Percentiles rank a stretch among this genome's conserved stretches.
Evolutionary conservation across 2,888 invertebrate genomes (phyloP).

Genomic region (Timandra comae): DNA sequence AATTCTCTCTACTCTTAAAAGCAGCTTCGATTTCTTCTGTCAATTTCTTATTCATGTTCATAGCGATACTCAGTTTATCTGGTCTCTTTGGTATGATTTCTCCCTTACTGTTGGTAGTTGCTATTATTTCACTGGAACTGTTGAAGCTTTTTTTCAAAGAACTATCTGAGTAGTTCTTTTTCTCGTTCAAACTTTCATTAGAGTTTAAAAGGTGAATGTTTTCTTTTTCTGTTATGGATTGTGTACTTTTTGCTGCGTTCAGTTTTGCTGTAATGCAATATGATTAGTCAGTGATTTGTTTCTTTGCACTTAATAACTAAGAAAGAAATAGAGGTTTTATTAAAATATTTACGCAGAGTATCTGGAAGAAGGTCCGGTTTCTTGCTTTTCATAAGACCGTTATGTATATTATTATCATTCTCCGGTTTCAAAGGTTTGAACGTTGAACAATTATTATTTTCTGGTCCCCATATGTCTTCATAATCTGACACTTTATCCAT

Average conservation of each 20-base stretch:
- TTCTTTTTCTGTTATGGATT: slow-evolving; percentile 67
- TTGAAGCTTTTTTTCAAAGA: slow-evolving; percentile 60
- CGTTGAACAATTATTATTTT: slow-evolving; percentile 67
- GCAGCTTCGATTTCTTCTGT: slow-evolving; percentile 69
- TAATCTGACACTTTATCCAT: slow-evolving; percentile 96
- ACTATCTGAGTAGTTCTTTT: slow-evolving; percentile 53
- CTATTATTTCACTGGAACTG: slow-evolving; percentile 62
- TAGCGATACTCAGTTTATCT: slow-evolving; percentile 63
- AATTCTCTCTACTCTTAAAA: slow-evolving; percentile 55
- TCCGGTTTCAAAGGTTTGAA: slow-evolving; percentile 65
- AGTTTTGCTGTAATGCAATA: slow-evolving; percentile 68
- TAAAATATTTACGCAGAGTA: slow-evolving; percentile 64
- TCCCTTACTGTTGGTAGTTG: slow-evolving; percentile 70
- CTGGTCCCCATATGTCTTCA: slow-evolving; percentile 94
- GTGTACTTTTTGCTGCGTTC: slow-evolving; percentile 62
- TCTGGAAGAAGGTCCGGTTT: slow-evolving; percentile 79
- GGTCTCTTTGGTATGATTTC: slow-evolving; percentile 67
- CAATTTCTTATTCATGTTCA: slow-evolving; percentile 70
- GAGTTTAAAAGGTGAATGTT: slow-evolving; percentile 61
- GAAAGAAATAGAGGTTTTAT: background rate
- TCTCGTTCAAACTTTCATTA: slow-evolving; percentile 59
- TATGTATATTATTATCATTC: slow-evolving; percentile 57
- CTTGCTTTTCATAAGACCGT: slow-evolving; percentile 73
- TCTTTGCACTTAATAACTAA: background rate
- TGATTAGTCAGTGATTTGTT: background rate